These are phyloP conservation scores for Falco concolor DNA, from an alignment of 2,797 vertebrate genomes.

Conservation along the genomic window DNA sequence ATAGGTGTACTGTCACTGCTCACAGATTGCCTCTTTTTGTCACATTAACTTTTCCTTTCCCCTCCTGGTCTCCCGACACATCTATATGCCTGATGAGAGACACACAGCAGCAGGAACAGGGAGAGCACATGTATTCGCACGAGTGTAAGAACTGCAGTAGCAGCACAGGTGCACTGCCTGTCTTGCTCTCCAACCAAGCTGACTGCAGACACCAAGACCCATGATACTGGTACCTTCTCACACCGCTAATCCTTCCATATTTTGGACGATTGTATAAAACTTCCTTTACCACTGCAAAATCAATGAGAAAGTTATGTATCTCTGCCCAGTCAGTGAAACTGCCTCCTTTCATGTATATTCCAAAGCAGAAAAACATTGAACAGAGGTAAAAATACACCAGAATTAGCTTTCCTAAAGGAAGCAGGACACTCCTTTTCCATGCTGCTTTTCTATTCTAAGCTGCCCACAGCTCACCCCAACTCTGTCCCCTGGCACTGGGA, in stretches of 20 bases:
- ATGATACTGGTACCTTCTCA: not conserved
- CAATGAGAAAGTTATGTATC: not conserved
- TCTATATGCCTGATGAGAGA: not conserved
- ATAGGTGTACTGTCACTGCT: not conserved
- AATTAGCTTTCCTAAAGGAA: not conserved
- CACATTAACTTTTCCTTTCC: not conserved
- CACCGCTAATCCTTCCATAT: not conserved
- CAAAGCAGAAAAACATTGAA: not conserved
- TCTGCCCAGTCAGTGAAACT: not conserved
- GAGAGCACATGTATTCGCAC: not conserved
- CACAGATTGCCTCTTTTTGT: not conserved
- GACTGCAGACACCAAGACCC: not conserved
- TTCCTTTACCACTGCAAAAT: not conserved
- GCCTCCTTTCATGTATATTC: not conserved
- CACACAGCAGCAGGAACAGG: not conserved
- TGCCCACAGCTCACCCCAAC: not conserved
- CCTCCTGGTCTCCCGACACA: not conserved
- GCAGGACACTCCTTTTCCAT: not conserved
- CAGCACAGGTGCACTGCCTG: not conserved
- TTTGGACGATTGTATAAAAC: not conserved
- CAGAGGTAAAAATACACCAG: not conserved
- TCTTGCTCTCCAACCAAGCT: not conserved
- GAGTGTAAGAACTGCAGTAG: not conserved
- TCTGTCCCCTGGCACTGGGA: not conserved
- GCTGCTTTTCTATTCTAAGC: not conserved